Base-by-base conservation (phyloP, 2,797 vertebrate genomes). In the Semotilus atromaculatus region DNA sequence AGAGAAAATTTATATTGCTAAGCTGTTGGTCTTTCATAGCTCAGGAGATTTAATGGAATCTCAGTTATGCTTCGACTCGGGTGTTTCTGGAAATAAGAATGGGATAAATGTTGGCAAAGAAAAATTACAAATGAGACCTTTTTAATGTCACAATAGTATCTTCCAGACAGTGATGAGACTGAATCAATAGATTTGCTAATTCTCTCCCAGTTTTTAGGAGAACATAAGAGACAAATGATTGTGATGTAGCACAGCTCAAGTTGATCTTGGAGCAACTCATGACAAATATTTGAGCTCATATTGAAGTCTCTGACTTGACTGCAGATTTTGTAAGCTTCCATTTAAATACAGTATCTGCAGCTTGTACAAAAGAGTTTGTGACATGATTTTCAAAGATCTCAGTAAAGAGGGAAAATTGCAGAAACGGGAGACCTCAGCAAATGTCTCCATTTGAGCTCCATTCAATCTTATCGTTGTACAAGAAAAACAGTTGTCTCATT, bases 11-110 rank as follows among this genome's bases (percentile, higher is more conserved):
- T 13, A 8, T 64, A 45, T 29, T 31, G 8, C 18, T 45, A 19
- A 29, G 5, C 64, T 18, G 5, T 4, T 64, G 40, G 26, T 14
- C 1, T 78, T 64, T 78, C 38, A 31, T 64, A 43, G 4, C 53
- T 60, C 74, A 60, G 23, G 75, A 40, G 53, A 62, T 40, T 29
- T 62, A 62, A 62, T 43, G 75, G n/a, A 77, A 43, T 62, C 36
- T 77, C n/a, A 40, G n/a, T 29, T 60, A 40, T 40, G 36, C 53
- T 76, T 38, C 9, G 18, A 26, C 14, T 11, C 1, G 4, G 23
- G 58, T 76, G 21, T 34, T 74, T 34, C 31, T 26, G 23, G 53
- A 26, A 60, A 60, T 60, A 38, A 23, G 26, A 75, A 9, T 9
- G 1, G 21, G 21, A 75, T 23, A 13, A 23, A 58, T 77, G 23